Conservation (phyloP, 2,113 vertebrate genomes). For the Atlantisia rogersi region DNA sequence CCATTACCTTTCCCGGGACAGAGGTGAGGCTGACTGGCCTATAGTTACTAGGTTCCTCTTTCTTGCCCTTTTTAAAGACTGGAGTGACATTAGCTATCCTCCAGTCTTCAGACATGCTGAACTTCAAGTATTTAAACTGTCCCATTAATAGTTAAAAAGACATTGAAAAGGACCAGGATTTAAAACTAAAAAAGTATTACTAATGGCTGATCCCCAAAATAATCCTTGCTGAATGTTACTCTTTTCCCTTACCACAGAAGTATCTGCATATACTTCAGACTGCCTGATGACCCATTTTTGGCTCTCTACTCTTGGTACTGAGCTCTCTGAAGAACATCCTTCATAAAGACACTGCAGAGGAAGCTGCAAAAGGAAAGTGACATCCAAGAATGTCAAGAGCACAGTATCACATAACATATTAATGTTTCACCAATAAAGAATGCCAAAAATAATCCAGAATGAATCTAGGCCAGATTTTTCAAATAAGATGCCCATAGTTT, state of each 20-base stretch:
- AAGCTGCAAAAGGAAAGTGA: not conserved
- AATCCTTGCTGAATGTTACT: not conserved
- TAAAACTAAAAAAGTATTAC: not conserved
- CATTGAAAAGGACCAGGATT: not conserved
- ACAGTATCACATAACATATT: not conserved
- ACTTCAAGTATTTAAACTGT: not conserved
- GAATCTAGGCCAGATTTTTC: not conserved
- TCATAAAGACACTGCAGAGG: not conserved
- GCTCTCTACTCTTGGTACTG: not conserved
- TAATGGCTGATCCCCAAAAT: not conserved
- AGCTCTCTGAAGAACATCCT: not conserved
- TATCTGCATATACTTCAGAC: not conserved
- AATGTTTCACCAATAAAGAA: not conserved
- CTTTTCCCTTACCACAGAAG: not conserved
- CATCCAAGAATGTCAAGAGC: not conserved
- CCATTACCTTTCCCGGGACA: too few relatives aligned
- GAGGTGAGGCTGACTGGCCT: too few relatives aligned
- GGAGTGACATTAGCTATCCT: too few relatives aligned
- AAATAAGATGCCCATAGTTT: not conserved
- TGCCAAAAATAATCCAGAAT: not conserved
- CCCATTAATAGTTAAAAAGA: not conserved
- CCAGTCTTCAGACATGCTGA: not conserved
- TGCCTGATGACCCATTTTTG: not conserved
- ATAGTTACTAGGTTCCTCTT: too few relatives aligned
- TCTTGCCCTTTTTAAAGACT: too few relatives aligned